Base-by-base conservation (phyloP, 2,888 invertebrate genomes). In the Pegoplata infirma region DNA sequence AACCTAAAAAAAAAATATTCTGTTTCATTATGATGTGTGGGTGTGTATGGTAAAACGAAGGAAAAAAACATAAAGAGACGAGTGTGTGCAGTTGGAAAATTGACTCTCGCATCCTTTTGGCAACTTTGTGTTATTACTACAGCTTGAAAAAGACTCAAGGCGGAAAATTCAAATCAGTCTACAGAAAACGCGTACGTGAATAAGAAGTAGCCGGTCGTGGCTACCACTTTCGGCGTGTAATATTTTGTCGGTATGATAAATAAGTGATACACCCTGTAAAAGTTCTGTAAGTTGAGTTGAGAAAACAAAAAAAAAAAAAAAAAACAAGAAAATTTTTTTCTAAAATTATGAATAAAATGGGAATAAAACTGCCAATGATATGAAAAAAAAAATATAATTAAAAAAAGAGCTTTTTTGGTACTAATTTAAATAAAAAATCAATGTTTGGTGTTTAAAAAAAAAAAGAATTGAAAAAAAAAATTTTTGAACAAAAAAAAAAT, bases 121-220 rank as follows among this genome's bases (percentile, higher is more conserved):
- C 36, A 40, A 32, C 7, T 67, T 25, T 66, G 40, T 61, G 44
- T 40, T 10, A 44, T 64, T 71, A 32, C 12, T 67, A 47, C 67
- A 46, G 71, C 79, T 80, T 76, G 75, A 61, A 72, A 76, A 64
- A 68, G 75, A 72, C 77, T 81, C 79, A 82, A 84, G 84, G 82
- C 83, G 85, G 84, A 85, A 86, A 86, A 83, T 83, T 82, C 83
- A 85, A 87, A 84, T 89, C 86, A 89, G 89, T 89, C 89, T 89
- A 89, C 86, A 89, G 87, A 89, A 88, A 88, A 89, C 89, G 89
- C 89, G 89, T 88, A 87, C 89, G 90, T 89, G 89, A 89, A 87
- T 85, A 83, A 89, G 89, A 89, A 88, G 88, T 89, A 86, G 89
- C 89, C 89, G 89, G 86, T 86, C 86, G 85, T 85, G 88, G 89